Base-by-base conservation (phyloP, 2,113 vertebrate species). In the Tyrannus savana region DNA sequence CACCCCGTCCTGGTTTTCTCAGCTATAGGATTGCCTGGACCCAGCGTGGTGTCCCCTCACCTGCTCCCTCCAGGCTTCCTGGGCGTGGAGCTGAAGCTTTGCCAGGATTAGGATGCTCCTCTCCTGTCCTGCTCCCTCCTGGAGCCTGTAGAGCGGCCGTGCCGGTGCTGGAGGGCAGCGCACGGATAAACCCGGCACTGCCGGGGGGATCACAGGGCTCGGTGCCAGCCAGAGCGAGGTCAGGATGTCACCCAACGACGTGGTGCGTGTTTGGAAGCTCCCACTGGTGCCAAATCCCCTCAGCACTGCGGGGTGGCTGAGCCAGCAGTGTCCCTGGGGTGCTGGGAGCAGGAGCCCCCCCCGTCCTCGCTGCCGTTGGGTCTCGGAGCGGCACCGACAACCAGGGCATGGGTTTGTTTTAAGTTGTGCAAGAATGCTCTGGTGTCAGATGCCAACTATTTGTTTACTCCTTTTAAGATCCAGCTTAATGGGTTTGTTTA, bases 401-500 rank as follows among this genome's bases (percentile, higher is more conserved):
- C 0, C 4, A n/a, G 17, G 30, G 79, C 16, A 9, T 58, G 91
- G 58, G n/a, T 50, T 74, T 21, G 59, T 35, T 52, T 72, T 25
- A 35, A 46, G 85, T 91, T 90, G 87, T 76, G 82, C 88, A 94
- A 92, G 92, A 69, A 23, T 6, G 19, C 58, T 10, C 31, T 6
- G 9, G 13, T 25, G 24, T 72, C 53, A 3, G 66, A 35, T 76
- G 94, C 96, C 95, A 95, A 37, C 64, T 83, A 30, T 93, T 97
- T 95, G 86, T 97, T 97, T 89, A 67, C 89, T 96, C 37, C 75
- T 89, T 3, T 39, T 7, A 6, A 69, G 88, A 30, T 39, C 31
- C 46, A 21, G 2, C 94, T 33, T 81, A 86, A 92, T 71, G 94
- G 73, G 84, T 39, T 90, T 96, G 95, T 93, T 95, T 93, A 84